A percentile compares a stretch with the other conserved stretches of the same genome.
Evolutionary conservation across 2,797 vertebrate genomes (phyloP).

Genomic region (Eidolon dupreanum): DNA sequence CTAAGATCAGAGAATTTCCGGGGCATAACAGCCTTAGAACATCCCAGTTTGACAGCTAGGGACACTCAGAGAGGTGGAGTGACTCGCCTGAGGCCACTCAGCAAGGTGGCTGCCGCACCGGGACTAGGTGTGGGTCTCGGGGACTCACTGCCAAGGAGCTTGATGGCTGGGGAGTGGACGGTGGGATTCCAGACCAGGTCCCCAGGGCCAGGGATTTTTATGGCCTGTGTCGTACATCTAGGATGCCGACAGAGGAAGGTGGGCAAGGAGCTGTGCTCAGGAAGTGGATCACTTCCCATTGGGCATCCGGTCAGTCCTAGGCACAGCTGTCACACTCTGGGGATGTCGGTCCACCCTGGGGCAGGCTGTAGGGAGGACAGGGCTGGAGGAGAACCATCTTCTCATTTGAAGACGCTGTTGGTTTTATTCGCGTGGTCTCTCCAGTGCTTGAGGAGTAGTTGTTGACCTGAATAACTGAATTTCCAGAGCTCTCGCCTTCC

Average conservation of each 20-base stretch:
- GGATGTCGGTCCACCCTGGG: neutral
- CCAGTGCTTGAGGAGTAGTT: neutral
- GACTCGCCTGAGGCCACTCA: neutral
- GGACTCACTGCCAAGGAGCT: neutral
- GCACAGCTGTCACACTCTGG: neutral
- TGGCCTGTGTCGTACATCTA: neutral
- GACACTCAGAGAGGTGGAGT: neutral
- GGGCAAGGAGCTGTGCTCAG: neutral
- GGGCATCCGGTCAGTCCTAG: neutral
- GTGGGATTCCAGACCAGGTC: neutral
- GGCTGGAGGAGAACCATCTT: neutral
- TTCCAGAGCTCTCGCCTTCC: neutral
- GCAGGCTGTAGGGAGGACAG: neutral
- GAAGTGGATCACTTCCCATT: neutral
- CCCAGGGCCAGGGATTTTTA: neutral
- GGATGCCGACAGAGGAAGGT: neutral
- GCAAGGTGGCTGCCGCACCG: neutral
- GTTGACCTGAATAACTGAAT: neutral
- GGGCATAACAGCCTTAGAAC: neutral
- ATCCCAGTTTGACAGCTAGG: neutral
- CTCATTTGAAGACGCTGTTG: neutral
- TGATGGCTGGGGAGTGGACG: neutral
- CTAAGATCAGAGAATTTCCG: neutral
- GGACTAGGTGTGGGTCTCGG: neutral
- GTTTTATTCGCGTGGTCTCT: neutral